Evolutionary conservation across 1,140 invertebrate species (phyloP), one percentile per base, ranked within the genome.

Genomic region (Ips typographus): DNA sequence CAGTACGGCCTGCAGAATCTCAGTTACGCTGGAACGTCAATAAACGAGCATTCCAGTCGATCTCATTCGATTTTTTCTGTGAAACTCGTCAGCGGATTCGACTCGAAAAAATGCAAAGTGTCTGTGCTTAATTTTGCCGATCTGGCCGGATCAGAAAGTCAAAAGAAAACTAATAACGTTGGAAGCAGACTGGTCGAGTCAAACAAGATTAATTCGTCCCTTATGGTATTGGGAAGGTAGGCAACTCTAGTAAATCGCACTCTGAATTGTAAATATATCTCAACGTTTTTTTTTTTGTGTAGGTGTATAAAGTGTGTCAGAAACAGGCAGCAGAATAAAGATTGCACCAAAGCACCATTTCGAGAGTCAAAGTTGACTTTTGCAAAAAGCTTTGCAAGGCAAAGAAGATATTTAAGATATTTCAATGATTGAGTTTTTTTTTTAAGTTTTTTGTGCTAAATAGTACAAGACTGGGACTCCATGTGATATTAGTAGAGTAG

Each of bases 21-120:
- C 2, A 90, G 90, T 68, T 91, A 93, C 71, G 94, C 94, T 0
- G 86, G 90, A 1, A 98, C 95, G 0, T 88, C 89, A 0, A 82
- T 97, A 1, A 96, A 98, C 80, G 82, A 89, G 1, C 88, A 88
- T 72, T 96, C 94, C 0, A 94, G 92, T 49, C 83, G 95, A 70
- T 94, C 92, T 1, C 94, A 94, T 80, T 94, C 91, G 71, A 92
- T 96, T 71, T 96, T 96, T 74, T 92, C 89, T 1, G 89, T 96
- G 22, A 91, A 90, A 75, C 81, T 96, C 47, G 79, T 95, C 0
- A 72, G 77, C 69, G 62, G 65, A 38, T 62, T 53, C 4, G 40
- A 70, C 7, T 36, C 5, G 0, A 49, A 68, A 3, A 63, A 73
- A 53, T 71, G 41, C 6, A 51, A 63, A 3, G 57, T 81, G 2